Evolutionary conservation across 2,113 vertebrate species (phyloP).

Genomic region (Hassar affinis): DNA sequence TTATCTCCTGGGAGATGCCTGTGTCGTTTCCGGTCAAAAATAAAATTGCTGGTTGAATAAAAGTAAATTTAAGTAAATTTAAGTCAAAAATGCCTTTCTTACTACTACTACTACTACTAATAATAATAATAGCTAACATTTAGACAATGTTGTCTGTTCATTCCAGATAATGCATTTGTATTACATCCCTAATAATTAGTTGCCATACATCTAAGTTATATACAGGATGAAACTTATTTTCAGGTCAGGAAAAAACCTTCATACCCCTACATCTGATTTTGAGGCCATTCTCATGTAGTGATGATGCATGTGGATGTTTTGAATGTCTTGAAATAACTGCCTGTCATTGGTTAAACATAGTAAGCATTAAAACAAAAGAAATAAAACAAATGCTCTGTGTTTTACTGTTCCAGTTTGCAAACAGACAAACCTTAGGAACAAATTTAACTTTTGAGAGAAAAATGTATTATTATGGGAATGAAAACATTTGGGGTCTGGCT

Average conservation of each 20-base stretch:
- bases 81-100: no score
- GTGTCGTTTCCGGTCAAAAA: no score
- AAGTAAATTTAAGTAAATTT: no score
- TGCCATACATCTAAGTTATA: not conserved
- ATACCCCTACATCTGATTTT: not conserved
- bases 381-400: no score
- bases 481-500: conserved; percentile 12
- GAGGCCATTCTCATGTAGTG: not conserved
- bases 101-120: no score
- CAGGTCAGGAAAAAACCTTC: not conserved
- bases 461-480: conserved; percentile 12
- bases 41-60: no score
- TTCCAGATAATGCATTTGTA: not conserved
- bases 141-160: not conserved
- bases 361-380: not conserved
- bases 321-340: not conserved
- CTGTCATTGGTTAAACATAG: no score
- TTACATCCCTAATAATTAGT: not conserved
- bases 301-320: not conserved
- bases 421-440: not conserved
- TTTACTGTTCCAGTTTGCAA: not conserved
- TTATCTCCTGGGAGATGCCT: no score
- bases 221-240: not conserved
- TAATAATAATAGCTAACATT: not conserved
- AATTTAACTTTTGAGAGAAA: conserved; percentile 20